Conservation (phyloP, 2,113 vertebrate genomes). For the Anolis carolinensis region DNA sequence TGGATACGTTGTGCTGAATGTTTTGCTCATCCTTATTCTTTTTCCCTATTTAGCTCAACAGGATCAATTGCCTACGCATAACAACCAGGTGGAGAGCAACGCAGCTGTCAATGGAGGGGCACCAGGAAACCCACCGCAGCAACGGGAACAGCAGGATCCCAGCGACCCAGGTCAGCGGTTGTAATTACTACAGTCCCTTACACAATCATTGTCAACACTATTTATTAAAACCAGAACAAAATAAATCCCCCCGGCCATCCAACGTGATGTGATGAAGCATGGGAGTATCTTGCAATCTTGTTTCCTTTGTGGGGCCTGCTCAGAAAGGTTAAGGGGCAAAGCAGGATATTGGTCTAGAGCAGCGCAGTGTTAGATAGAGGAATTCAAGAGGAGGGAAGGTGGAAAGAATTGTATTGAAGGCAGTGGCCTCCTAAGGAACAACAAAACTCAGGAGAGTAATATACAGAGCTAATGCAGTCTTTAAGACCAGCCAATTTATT, state of each 20-base stretch:
- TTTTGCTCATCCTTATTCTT: slow-evolving; percentile 14
- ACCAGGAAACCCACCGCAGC: slow-evolving; percentile 6
- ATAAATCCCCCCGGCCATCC: slow-evolving; percentile 23
- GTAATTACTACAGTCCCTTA: slow-evolving; percentile 20
- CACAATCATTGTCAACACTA: not conserved
- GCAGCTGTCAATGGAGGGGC: slow-evolving; percentile 14
- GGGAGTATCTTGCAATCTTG: not conserved
- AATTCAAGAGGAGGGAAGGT: not conserved
- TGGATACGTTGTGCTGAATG: not conserved
- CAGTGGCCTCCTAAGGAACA: not conserved
- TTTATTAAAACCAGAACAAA: slow-evolving; percentile 31
- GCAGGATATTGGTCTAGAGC: slow-evolving; percentile 1
- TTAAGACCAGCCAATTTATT: too few species aligned
- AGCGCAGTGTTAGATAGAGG: not conserved
- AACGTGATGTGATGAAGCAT: not conserved
- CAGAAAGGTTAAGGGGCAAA: not conserved
- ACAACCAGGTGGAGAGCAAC: slow-evolving; percentile 76
- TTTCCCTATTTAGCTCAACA: slow-evolving; percentile 54
- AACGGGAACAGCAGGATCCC: slow-evolving; percentile 44
- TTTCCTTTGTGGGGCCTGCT: not conserved
- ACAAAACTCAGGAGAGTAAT: not conserved
- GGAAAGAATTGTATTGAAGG: not conserved
- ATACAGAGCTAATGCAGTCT: too few species aligned
- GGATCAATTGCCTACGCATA: slow-evolving; percentile 51
- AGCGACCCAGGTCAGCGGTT: slow-evolving; percentile 66